Conservation (phyloP, 92 coral and sea anemone genomes). For the Palythoa grandiflora region DNA sequence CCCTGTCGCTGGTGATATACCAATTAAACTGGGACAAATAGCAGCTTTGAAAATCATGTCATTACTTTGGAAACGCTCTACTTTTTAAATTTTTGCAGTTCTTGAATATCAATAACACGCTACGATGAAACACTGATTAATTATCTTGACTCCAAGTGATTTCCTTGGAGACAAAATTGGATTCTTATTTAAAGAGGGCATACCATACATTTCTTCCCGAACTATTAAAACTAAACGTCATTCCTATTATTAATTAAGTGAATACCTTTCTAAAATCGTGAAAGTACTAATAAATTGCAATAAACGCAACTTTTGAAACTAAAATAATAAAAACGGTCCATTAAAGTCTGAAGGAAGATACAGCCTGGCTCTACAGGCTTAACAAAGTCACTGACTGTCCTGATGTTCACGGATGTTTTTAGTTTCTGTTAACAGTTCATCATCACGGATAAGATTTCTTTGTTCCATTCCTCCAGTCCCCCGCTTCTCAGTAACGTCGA, state of each 20-base stretch:
- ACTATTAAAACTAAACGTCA: background rate
- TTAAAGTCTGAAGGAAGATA: background rate
- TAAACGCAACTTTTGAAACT: background rate
- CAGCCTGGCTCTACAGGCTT: background rate
- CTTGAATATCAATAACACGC: background rate
- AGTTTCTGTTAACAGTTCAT: background rate
- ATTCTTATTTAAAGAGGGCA: too few species aligned
- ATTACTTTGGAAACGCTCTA: background rate
- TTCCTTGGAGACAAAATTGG: background rate
- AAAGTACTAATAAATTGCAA: background rate
- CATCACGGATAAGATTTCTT: background rate
- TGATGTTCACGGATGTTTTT: background rate
- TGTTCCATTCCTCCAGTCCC: background rate
- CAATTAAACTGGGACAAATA: background rate
- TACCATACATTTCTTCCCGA: background rate
- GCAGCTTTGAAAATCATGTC: background rate
- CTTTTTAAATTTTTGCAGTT: background rate
- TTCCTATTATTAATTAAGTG: background rate
- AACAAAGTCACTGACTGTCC: background rate
- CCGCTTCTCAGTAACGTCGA: conserved; percentile 69
- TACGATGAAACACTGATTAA: background rate
- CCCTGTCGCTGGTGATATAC: background rate
- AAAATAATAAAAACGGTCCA: background rate
- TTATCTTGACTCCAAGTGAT: background rate
- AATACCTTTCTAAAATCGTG: background rate